phyloP scores from a whole-genome alignment of 2,888 invertebrate species.

The Sesamia inferens region DNA sequence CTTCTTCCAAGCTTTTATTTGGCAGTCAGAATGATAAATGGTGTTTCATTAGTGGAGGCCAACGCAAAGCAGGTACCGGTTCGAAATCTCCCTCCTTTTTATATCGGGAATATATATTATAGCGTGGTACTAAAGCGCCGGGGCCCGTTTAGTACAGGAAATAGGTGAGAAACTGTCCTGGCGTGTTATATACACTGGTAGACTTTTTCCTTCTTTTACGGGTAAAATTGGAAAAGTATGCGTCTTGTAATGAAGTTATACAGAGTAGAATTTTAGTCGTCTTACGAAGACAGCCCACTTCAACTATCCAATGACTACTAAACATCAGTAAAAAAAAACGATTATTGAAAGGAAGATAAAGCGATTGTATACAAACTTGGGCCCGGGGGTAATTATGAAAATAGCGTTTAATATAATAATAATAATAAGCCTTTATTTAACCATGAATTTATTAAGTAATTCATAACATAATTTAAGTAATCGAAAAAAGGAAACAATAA shows the following conservation, averaged over 20 bases:
- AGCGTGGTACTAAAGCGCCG: constrained; percentile 50
- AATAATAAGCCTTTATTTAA: too few species aligned
- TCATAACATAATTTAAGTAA: too few species aligned
- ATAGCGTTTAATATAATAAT: too few species aligned
- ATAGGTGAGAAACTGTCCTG: constrained; percentile 49
- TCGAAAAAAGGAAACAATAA: too few species aligned
- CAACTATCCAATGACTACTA: too few species aligned
- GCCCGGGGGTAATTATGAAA: too few species aligned
- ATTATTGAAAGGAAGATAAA: too few species aligned
- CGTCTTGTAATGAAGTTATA: constrained; percentile 8
- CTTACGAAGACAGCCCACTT: too few species aligned
- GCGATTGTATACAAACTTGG: too few species aligned
- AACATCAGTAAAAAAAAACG: too few species aligned
- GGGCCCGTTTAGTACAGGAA: constrained; percentile 47
- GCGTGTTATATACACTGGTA: constrained; percentile 29
- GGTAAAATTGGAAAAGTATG: constrained; percentile 18
- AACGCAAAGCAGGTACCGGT: constrained; percentile 73
- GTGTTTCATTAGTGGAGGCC: constrained; percentile 84
- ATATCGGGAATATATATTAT: constrained; percentile 69
- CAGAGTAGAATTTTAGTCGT: too few species aligned
- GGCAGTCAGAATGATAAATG: constrained; percentile 86
- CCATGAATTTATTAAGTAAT: too few species aligned
- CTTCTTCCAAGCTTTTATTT: constrained; percentile 81
- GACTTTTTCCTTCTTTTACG: constrained; percentile 12
- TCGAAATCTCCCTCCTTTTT: constrained; percentile 78